These are phyloP conservation scores for Silvanus unidentatus DNA, from an alignment of 2,888 invertebrate genomes.

Conservation along the genomic window DNA sequence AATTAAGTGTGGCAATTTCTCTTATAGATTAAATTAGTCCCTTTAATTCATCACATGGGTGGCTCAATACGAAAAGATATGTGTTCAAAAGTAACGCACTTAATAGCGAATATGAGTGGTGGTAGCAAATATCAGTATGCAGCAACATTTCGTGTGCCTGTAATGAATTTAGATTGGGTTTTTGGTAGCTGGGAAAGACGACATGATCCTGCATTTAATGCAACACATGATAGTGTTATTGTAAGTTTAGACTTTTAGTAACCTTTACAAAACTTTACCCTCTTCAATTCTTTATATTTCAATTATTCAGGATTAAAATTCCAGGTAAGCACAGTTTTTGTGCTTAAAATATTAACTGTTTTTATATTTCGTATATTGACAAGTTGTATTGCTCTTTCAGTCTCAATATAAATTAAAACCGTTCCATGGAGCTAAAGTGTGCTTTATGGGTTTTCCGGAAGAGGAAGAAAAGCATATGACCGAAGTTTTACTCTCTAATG, in stretches of 20 bases:
- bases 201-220: slow-evolving; percentile 62
- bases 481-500: slow-evolving; percentile 80
- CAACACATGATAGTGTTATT: slow-evolving; percentile 63
- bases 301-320: too few species aligned
- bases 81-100: slow-evolving; percentile 82
- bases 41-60: slow-evolving; percentile 92
- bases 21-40: slow-evolving; percentile 73
- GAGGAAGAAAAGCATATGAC: slow-evolving; percentile 91
- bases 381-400: slow-evolving; percentile 42
- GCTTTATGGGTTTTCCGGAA: slow-evolving; percentile 83
- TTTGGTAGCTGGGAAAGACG: slow-evolving; percentile 79
- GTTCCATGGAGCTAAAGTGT: slow-evolving; percentile 80
- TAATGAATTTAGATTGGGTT: slow-evolving; percentile 86
- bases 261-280: too few species aligned
- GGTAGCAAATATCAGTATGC: slow-evolving; percentile 95
- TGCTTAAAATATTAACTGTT: too few species aligned
- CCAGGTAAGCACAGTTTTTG: too few species aligned
- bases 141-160: slow-evolving; percentile 80
- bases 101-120: slow-evolving; percentile 82
- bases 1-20: not conserved
- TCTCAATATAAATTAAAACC: slow-evolving; percentile 73
- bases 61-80: slow-evolving; percentile 91
- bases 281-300: too few species aligned
- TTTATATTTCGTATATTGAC: too few species aligned
- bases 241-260: too few species aligned